phyloP scores from a whole-genome alignment of 1,140 invertebrate species.

The Drosophila willistoni region DNA sequence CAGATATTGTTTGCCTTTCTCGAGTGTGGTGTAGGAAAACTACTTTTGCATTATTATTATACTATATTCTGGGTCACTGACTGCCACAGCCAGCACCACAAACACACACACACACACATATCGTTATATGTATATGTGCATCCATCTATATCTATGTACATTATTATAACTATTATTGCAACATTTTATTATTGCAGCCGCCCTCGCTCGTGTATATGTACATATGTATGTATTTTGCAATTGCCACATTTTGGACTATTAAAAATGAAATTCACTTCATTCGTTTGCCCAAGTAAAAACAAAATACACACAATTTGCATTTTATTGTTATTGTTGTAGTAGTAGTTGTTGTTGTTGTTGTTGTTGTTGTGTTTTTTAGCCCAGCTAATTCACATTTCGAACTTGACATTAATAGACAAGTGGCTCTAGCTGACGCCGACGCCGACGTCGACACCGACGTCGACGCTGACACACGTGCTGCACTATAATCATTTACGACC shows the following conservation, averaged over 20 bases:
- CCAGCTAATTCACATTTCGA: slow-evolving; percentile 67
- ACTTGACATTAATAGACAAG: slow-evolving; percentile 76
- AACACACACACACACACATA: slow-evolving; percentile 14
- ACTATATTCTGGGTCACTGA: slow-evolving; percentile 73
- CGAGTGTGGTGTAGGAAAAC: slow-evolving; percentile 52
- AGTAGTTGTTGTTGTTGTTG: too few species aligned
- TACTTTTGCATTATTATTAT: slow-evolving; percentile 59
- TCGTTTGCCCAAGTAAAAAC: slow-evolving; percentile 40
- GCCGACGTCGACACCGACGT: slow-evolving; percentile 24
- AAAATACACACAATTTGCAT: slow-evolving; percentile 69
- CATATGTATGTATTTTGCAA: slow-evolving; percentile 39
- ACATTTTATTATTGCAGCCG: slow-evolving; percentile 40
- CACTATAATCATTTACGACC: slow-evolving; percentile 55
- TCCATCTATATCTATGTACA: slow-evolving; percentile 37
- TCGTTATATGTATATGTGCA: slow-evolving; percentile 12
- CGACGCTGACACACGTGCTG: slow-evolving; percentile 51
- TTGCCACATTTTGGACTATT: slow-evolving; percentile 65
- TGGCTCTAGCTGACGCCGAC: slow-evolving; percentile 15
- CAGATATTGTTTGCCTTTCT: not conserved
- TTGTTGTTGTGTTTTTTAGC: slow-evolving; percentile 33
- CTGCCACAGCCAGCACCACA: slow-evolving; percentile 30
- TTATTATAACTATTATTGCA: slow-evolving; percentile 51
- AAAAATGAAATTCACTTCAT: slow-evolving; percentile 47
- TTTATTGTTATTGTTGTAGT: slow-evolving; percentile 32
- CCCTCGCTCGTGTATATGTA: slow-evolving; percentile 27